These are phyloP conservation scores for Aspidiotus destructor DNA, from an alignment of 2,888 invertebrate genomes.

Conservation along the genomic window DNA sequence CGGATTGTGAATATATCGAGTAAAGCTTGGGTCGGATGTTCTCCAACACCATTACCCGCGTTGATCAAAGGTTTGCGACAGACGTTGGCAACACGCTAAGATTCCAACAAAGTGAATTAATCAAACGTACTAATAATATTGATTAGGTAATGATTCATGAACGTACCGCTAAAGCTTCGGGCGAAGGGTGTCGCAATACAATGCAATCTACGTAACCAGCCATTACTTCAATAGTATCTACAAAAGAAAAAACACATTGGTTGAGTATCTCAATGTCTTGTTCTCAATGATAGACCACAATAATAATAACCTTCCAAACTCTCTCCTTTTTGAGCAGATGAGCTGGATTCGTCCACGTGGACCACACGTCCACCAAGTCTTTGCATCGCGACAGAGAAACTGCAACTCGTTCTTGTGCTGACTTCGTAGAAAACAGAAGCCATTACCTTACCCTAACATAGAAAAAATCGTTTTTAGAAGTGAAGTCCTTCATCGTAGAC, in stretches of 20 bases:
- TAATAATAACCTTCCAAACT: constrained; percentile 60
- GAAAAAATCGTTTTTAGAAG: background rate
- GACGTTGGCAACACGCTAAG: too few species aligned
- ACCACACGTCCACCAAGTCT: constrained; percentile 88
- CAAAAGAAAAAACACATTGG: constrained; percentile 28
- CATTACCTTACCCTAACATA: constrained; percentile 75
- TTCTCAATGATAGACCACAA: too few species aligned
- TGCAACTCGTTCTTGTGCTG: constrained; percentile 90
- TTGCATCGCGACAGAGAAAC: constrained; percentile 95
- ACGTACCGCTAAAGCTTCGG: constrained; percentile 78
- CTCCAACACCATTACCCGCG: constrained; percentile 94
- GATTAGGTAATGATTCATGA: background rate
- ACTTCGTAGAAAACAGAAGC: constrained; percentile 95
- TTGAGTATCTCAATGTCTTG: background rate
- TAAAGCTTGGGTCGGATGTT: constrained; percentile 95
- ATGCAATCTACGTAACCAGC: constrained; percentile 89
- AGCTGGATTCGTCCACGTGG: constrained; percentile 77
- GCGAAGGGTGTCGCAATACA: constrained; percentile 86
- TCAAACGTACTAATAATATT: background rate
- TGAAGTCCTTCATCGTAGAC: background rate
- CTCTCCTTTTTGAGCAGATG: constrained; percentile 95
- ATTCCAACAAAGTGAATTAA: constrained; percentile 45
- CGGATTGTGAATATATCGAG: constrained; percentile 96
- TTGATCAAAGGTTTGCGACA: constrained; percentile 89
- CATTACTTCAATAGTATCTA: constrained; percentile 71